Conservation (phyloP, 2,888 invertebrate species). For the Rapana venosa region DNA sequence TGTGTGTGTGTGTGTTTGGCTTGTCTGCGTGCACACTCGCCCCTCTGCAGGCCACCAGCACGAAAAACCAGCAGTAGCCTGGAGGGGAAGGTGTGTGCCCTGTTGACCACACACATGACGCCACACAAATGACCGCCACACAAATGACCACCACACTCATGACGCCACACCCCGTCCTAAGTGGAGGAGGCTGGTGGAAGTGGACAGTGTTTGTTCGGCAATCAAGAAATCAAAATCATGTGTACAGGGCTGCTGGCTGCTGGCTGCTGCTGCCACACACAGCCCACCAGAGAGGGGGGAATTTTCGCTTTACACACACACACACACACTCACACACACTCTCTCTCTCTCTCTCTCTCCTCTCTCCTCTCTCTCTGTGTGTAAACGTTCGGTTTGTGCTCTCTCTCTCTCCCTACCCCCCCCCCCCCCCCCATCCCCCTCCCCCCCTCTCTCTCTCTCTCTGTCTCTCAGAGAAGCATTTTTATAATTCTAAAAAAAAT, state of each 20-base stretch:
- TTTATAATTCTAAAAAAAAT: too few relatives aligned
- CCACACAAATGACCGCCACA: background rate
- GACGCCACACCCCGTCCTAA: background rate
- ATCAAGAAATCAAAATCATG: conserved; percentile 15
- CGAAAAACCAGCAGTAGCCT: background rate
- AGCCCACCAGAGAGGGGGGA: background rate
- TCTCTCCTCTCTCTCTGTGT: too few relatives aligned
- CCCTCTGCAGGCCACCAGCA: background rate
- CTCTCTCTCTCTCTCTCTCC: too few relatives aligned
- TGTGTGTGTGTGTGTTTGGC: background rate
- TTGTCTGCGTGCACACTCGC: background rate
- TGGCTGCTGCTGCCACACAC: background rate
- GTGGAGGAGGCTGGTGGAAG: background rate
- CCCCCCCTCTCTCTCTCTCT: too few relatives aligned
- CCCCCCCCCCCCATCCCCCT: background rate
- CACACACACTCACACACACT: background rate
- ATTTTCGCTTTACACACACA: background rate
- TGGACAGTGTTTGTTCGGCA: background rate
- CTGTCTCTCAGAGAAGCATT: too few relatives aligned
- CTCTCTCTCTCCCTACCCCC: background rate
- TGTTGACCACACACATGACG: background rate
- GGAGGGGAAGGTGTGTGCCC: background rate
- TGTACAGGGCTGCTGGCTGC: background rate
- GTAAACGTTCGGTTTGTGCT: background rate
- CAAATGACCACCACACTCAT: background rate